Base-by-base conservation (phyloP, 2,113 vertebrate genomes). In the Myiozetetes cayanensis region DNA sequence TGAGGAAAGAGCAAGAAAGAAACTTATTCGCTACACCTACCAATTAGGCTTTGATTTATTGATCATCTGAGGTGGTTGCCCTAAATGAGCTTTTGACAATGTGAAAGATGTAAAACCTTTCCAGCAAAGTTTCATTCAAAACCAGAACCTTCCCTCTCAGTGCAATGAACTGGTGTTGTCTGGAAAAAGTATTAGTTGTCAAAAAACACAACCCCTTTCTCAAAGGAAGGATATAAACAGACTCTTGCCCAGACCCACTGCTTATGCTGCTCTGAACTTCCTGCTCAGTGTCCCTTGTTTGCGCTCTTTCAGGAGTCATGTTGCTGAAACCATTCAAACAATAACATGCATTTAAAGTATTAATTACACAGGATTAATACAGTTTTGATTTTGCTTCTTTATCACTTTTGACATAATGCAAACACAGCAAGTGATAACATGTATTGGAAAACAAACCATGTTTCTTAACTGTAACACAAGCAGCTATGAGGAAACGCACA, bases 401-500 rank as follows among this genome's bases (percentile, higher is more conserved):
- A 46, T 80, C 11, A 50, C 46, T 80, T 90, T 65, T 86, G 47
- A 90, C 75, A 84, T 59, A 75, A 86, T 37, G 85, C 78, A 95
- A 96, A 94, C 93, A 78, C 3, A 67, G 39, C 86, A 95, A 90
- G 79, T 74, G 79, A 88, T 88, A 85, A 88, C 92, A 68, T 35
- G 71, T 53, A 79, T 37, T 63, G 79, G 68, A 88, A 96, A 92
- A 88, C 61, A 94, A 80, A 90, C 70, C 4, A 39, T 23, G 31
- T 55, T 88, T 96, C 82, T 90, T 78, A 84, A 81, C 46, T 92
- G 71, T 77, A 95, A 83, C 72, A 33, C 18, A 56, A 84, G 24
- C 37, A 92, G 35, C 90, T 88, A 78, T 88, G 62, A 94, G 79
- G 92, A 96, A 96, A 93, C 88, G 31, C 17, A n/a, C 0, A 9